Percentiles rank a stretch among this genome's conserved stretches.
phyloP scores from a whole-genome alignment of 2,888 invertebrate species.

The Oxystoma pomonae region DNA sequence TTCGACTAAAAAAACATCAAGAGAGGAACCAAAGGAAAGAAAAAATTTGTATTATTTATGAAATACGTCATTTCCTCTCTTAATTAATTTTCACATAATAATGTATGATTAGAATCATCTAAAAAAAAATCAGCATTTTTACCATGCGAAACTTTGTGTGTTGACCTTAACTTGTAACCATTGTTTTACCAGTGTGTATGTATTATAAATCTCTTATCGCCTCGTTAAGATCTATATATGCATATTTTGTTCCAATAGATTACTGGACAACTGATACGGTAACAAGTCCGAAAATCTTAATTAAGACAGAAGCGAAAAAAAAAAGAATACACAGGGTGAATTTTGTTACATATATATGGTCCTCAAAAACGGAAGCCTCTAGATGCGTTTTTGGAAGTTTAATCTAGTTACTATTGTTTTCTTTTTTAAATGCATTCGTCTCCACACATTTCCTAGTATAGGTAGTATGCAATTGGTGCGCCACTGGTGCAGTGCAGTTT shows the following conservation, averaged over 20 bases:
- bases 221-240: not conserved
- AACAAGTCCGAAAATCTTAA: not conserved
- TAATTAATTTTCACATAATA: constrained; percentile 4
- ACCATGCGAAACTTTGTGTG: not conserved
- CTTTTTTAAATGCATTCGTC: too few species aligned
- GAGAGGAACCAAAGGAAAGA: not conserved
- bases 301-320: too few species aligned
- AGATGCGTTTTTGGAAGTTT: too few species aligned
- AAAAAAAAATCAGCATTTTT: not conserved
- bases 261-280: not conserved
- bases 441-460: too few species aligned
- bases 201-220: not conserved
- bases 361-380: too few species aligned
- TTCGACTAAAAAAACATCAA: not conserved
- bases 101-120: not conserved
- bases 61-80: not conserved
- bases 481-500: too few species aligned
- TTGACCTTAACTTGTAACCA: not conserved
- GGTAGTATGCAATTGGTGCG: too few species aligned
- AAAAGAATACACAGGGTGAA: too few species aligned
- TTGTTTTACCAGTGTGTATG: not conserved
- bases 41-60: constrained; percentile 1
- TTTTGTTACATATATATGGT: too few species aligned
- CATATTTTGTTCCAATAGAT: not conserved
- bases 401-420: too few species aligned